Evolutionary conservation across 2,797 vertebrate genomes (phyloP).

Genomic region (Chaunax sp.): DNA sequence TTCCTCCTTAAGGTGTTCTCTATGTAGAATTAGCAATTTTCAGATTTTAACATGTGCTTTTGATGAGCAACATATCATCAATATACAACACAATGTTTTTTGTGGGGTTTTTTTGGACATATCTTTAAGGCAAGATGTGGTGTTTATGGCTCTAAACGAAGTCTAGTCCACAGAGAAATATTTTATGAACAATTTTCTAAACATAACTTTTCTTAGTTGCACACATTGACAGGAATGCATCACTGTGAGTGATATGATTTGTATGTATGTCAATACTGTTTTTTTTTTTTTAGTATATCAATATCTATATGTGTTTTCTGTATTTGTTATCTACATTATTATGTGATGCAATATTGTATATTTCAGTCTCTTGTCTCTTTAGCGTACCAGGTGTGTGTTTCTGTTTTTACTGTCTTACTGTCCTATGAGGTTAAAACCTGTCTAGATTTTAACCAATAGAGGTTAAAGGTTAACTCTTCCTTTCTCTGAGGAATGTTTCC

Average conservation of each 20-base stretch:
- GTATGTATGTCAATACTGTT: too few relatives aligned
- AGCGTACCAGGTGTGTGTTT: neutral
- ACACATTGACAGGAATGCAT: neutral
- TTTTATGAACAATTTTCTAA: too few relatives aligned
- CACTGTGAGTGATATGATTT: neutral
- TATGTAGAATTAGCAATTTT: slow-evolving; percentile 2
- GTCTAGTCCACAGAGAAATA: too few relatives aligned
- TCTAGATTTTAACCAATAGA: neutral
- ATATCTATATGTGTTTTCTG: neutral
- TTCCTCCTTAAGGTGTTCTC: neutral
- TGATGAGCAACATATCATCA: neutral
- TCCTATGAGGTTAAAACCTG: neutral
- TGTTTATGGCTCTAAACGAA: neutral
- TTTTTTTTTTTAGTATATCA: neutral
- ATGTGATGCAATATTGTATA: neutral
- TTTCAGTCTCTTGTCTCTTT: too few relatives aligned
- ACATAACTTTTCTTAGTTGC: neutral
- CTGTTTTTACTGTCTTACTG: neutral
- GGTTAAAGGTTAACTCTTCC: neutral
- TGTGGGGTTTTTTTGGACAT: too few relatives aligned
- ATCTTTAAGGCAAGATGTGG: neutral
- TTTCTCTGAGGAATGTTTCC: neutral
- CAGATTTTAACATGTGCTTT: slow-evolving; percentile 6
- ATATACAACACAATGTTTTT: neutral
- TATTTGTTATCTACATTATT: neutral